Conservation (phyloP, 2,888 invertebrate genomes). For the Scaptomyza polygonia region DNA sequence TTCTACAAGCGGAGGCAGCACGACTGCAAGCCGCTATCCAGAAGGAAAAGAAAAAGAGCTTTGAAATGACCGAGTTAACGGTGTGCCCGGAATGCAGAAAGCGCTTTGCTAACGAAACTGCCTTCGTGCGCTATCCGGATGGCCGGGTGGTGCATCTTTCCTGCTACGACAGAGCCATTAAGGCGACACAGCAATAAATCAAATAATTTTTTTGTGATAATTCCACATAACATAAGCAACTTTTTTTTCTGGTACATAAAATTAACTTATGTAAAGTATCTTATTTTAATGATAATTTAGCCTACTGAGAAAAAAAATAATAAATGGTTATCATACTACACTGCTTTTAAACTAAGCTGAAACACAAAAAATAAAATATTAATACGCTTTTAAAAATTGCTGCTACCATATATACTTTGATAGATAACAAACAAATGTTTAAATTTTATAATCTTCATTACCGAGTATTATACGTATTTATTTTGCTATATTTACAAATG, state of each 20-base stretch:
- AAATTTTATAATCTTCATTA: conserved; percentile 2
- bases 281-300: neutral
- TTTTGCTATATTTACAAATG: conserved; percentile 67
- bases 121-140: conserved; percentile 95
- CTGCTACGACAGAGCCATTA: conserved; percentile 87
- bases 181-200: conserved; percentile 41
- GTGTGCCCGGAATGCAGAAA: conserved; percentile 97
- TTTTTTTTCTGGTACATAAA: conserved; percentile 1
- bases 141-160: conserved; percentile 97
- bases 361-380: too few species aligned
- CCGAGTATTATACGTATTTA: conserved; percentile 52
- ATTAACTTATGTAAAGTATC: neutral
- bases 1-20: conserved; percentile 93
- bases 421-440: conserved; percentile 7
- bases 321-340: conserved; percentile 1
- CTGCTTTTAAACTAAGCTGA: neutral
- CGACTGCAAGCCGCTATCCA: conserved; percentile 92
- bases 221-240: conserved; percentile 2
- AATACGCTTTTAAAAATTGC: too few species aligned
- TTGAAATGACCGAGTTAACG: conserved; percentile 93
- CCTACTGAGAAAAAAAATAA: neutral
- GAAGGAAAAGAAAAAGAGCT: conserved; percentile 92
- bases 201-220: conserved; percentile 31
- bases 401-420: neutral
- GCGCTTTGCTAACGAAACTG: conserved; percentile 96